Evolutionary conservation across 2,797 vertebrate species (phyloP).

Genomic region (Pseudochaenichthys georgianus): DNA sequence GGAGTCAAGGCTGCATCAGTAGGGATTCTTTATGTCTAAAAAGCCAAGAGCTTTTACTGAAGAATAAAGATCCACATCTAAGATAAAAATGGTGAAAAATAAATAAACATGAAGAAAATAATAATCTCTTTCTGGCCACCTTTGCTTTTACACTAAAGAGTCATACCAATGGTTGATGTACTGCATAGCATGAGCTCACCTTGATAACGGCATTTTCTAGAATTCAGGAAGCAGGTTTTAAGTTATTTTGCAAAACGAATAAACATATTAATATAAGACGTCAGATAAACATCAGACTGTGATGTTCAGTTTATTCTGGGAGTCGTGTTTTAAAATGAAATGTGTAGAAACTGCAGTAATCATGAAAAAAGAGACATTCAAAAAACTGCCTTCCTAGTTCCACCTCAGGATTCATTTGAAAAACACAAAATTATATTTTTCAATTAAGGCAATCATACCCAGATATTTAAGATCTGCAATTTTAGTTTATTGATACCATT

Average conservation of each 20-base stretch:
- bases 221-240: not conserved
- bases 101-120: constrained; percentile 29
- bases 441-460: not conserved
- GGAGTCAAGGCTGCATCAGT: constrained; percentile 59
- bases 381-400: not conserved
- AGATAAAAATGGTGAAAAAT: constrained; percentile 40
- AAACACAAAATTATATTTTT: not conserved
- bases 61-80: constrained; percentile 31
- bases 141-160: constrained; percentile 21
- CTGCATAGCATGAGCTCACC: not conserved
- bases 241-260: no score
- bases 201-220: not conserved
- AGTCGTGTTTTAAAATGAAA: not conserved
- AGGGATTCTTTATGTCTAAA: constrained; percentile 48
- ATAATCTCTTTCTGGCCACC: constrained; percentile 40
- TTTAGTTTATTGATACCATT: not conserved
- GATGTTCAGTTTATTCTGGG: not conserved
- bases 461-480: not conserved
- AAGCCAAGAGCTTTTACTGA: constrained; percentile 56
- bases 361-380: not conserved
- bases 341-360: not conserved
- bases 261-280: no score
- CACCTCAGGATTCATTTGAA: not conserved
- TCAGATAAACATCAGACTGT: not conserved
- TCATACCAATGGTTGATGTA: not conserved